A percentile compares a stretch with the other conserved stretches of the same genome.
Conservation (phyloP, 2,888 invertebrate species). For the Ectropis crepuscularia region DNA sequence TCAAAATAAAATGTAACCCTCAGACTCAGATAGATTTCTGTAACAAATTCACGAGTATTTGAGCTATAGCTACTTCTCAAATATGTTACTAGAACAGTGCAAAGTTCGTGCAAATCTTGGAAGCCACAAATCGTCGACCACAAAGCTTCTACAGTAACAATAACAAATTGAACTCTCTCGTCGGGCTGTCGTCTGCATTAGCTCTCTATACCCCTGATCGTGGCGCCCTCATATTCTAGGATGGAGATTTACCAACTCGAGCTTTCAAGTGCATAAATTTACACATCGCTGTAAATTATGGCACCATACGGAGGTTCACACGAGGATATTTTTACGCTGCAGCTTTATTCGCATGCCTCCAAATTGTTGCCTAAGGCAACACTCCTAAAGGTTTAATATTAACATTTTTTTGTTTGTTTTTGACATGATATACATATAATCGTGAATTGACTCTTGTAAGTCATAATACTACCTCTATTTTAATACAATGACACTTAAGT, state of each 20-base stretch:
- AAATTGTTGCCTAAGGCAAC: too few species aligned
- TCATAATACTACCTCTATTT: too few species aligned
- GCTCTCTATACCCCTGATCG: constrained; percentile 32
- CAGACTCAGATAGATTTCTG: too few species aligned
- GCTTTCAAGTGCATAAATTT: constrained; percentile 26
- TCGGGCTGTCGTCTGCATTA: constrained; percentile 24
- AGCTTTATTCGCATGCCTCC: neutral
- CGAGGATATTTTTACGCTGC: constrained; percentile 17
- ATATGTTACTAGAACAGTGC: too few species aligned
- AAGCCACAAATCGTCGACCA: constrained; percentile 17
- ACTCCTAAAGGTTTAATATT: too few species aligned
- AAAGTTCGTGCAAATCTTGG: constrained; percentile 8
- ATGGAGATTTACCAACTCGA: constrained; percentile 33
- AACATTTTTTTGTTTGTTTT: too few species aligned
- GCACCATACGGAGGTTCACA: constrained; percentile 20
- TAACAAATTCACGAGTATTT: too few species aligned
- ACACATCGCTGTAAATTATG: constrained; percentile 22
- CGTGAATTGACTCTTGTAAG: too few species aligned
- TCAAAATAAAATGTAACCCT: too few species aligned
- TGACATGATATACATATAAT: too few species aligned
- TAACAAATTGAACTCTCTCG: constrained; percentile 31
- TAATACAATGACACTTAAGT: too few species aligned
- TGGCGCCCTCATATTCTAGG: constrained; percentile 27
- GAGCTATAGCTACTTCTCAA: too few species aligned
- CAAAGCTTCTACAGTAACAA: constrained; percentile 23